A percentile compares a stretch with the other conserved stretches of the same genome.
phyloP scores from a whole-genome alignment of 2,113 vertebrate species.

The Hemichromis elongatus region DNA sequence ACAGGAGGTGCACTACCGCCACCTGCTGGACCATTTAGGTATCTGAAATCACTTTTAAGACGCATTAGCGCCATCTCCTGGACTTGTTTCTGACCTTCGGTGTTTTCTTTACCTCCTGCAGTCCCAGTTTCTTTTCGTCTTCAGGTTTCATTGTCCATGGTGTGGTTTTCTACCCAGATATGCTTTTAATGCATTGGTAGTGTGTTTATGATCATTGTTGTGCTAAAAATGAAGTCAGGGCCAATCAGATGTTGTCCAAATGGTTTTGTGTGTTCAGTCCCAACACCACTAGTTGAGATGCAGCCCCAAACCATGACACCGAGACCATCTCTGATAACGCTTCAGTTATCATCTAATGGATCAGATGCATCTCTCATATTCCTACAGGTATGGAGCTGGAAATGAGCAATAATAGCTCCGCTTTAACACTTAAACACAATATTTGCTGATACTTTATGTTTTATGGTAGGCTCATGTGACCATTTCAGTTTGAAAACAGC shows the following conservation, averaged over 20 bases:
- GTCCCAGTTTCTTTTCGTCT: not conserved
- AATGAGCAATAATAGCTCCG: not conserved
- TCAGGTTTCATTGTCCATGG: not conserved
- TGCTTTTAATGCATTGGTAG: not conserved
- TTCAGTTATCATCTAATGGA: too few species aligned
- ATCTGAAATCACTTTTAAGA: not conserved
- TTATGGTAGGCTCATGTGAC: not conserved
- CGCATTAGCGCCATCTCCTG: conserved; percentile 38
- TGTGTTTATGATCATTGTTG: not conserved
- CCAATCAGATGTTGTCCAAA: not conserved
- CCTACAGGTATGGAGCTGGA: not conserved
- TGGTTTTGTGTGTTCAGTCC: not conserved
- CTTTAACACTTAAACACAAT: not conserved
- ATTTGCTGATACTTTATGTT: not conserved
- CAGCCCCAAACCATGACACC: not conserved
- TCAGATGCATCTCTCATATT: too few species aligned
- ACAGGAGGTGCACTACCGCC: not conserved
- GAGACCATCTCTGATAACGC: not conserved
- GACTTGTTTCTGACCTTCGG: not conserved
- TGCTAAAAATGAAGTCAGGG: not conserved
- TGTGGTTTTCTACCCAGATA: not conserved
- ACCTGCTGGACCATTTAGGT: not conserved
- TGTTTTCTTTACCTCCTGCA: not conserved
- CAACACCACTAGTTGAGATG: too few species aligned
- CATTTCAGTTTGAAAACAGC: not conserved